Evolutionary conservation across 2,113 vertebrate species (phyloP), one percentile per base, ranked within the genome.

Genomic region (Arvicanthis niloticus): DNA sequence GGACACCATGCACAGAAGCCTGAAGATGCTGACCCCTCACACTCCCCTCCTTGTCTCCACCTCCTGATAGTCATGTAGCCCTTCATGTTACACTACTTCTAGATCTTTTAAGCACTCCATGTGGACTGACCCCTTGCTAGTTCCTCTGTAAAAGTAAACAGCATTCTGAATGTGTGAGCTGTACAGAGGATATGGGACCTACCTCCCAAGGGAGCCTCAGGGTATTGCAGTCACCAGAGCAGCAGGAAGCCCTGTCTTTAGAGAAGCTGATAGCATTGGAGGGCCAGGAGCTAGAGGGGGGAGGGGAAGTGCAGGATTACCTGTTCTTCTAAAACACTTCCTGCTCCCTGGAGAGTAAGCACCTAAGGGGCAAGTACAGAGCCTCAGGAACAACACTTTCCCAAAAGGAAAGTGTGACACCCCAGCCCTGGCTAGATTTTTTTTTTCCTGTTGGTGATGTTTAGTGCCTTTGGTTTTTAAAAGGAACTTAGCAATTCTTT

Each of bases 61-160:
- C 8, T 67, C 34, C 60, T 73, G 70, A 68, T 15, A 58, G 22
- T 21, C 80, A 48, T 76, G 2, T 45, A 86, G 24, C 7, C 7
- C n/a, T 91, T 81, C 88, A 22, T 24, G 93, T 3, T 9, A n/a
- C 62, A 88, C 11, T 0, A 65, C 78, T 89, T 97, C 70, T 60
- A 51, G 13, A 80, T 67, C 70, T 89, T 81, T 76, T 48, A 45
- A 15, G 24, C 3, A 19, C 29, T 58, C 45, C 68, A 91, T 96
- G 88, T 16, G 82, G 37, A 42, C 0, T 85, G 31, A 80, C 42
- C 82, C 48, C 72, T 72, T 90, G 13, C 29, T 91, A 81, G 58
- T 70, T 34, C 19, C 42, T 86, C 80, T 94, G 65, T 37, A 45
- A 48, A 93, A 80, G 95, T 60, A 81, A 88, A 86, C 26, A 58